These are phyloP conservation scores for Nematolebias whitei DNA, from an alignment of 2,113 vertebrate genomes.

Conservation along the genomic window DNA sequence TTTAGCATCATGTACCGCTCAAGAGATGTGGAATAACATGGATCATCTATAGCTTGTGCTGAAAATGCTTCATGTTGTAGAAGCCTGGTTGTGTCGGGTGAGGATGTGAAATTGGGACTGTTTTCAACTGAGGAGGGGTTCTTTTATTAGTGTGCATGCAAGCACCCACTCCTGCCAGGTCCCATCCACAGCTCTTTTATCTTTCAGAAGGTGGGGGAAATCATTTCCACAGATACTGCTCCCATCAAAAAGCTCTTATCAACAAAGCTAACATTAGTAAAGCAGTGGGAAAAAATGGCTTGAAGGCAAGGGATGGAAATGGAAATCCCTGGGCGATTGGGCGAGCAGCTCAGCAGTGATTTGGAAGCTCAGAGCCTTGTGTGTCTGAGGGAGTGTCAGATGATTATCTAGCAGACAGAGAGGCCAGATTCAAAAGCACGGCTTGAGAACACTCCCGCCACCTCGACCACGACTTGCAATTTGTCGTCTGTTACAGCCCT, in stretches of 20 bases:
- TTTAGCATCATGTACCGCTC: slow-evolving; percentile 37
- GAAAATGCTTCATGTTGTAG: slow-evolving; percentile 18
- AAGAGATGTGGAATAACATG: slow-evolving; percentile 23
- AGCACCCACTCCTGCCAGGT: slow-evolving; percentile 52
- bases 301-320: slow-evolving; percentile 31
- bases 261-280: slow-evolving; percentile 69
- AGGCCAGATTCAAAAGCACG: slow-evolving; percentile 47
- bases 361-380: slow-evolving; percentile 36
- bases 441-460: slow-evolving; percentile 42
- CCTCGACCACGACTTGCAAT: slow-evolving; percentile 30
- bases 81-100: slow-evolving; percentile 10
- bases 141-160: slow-evolving; percentile 61
- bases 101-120: slow-evolving; percentile 31
- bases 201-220: slow-evolving; percentile 45
- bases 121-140: slow-evolving; percentile 19
- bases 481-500: slow-evolving; percentile 38
- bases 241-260: slow-evolving; percentile 64
- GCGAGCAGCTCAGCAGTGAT: slow-evolving; percentile 39
- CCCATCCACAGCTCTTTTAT: slow-evolving; percentile 64
- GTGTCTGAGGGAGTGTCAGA: slow-evolving; percentile 56
- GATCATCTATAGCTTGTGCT: slow-evolving; percentile 18
- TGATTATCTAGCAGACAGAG: slow-evolving; percentile 66
- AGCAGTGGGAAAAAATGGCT: slow-evolving; percentile 51
- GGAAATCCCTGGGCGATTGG: slow-evolving; percentile 48
- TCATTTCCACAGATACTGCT: slow-evolving; percentile 63